A percentile compares a stretch with the other conserved stretches of the same genome.
Evolutionary conservation across 2,113 vertebrate genomes (phyloP).

Genomic region (Opisthocomus hoazin): DNA sequence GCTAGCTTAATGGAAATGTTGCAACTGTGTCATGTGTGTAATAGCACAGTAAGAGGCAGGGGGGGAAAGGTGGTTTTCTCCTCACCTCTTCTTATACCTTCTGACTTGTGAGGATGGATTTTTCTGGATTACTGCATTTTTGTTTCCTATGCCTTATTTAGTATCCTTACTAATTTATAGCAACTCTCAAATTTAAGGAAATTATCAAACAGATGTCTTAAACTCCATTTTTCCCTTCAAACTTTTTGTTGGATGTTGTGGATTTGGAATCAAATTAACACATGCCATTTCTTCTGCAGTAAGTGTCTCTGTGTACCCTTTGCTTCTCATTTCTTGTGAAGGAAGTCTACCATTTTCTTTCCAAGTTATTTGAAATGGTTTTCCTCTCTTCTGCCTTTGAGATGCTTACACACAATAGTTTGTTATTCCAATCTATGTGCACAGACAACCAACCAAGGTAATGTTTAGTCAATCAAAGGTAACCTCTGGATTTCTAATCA

Average conservation of each 20-base stretch:
- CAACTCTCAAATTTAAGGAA: neutral
- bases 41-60: neutral
- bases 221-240: neutral
- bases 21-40: neutral
- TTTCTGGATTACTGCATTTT: neutral
- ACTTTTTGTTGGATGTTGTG: neutral
- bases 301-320: neutral
- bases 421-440: neutral
- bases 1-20: neutral
- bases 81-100: neutral
- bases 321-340: neutral
- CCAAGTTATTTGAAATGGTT: neutral
- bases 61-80: neutral
- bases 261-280: neutral
- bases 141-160: neutral
- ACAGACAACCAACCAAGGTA: neutral
- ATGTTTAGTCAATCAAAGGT: neutral
- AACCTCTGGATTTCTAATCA: neutral
- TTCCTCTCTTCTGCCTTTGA: neutral
- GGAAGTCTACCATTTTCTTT: neutral
- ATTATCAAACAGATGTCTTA: neutral
- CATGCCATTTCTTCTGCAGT: neutral
- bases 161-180: neutral
- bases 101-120: neutral
- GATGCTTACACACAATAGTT: neutral